Evolutionary conservation across 2,113 vertebrate genomes (phyloP).

Genomic region (Catharus minimus): DNA sequence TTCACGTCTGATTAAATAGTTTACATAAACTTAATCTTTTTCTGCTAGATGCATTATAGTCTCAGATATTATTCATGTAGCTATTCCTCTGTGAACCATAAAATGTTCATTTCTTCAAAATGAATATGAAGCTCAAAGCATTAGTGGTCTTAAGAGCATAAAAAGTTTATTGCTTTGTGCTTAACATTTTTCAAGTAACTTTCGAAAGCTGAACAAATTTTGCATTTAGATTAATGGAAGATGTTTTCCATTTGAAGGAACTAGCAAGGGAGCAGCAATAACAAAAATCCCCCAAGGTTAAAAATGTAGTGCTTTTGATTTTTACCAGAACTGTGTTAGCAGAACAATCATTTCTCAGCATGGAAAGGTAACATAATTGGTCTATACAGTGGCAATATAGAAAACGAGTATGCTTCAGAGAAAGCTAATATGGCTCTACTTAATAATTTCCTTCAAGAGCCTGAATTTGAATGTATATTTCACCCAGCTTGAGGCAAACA

Average conservation of each 20-base stretch:
- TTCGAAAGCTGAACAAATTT: conserved; percentile 82
- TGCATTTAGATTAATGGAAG: conserved; percentile 87
- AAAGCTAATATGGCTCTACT: conserved; percentile 83
- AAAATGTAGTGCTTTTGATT: conserved; percentile 82
- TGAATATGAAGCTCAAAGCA: conserved; percentile 84
- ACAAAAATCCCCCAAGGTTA: conserved; percentile 84
- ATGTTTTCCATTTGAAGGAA: conserved; percentile 82
- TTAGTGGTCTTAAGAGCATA: conserved; percentile 85
- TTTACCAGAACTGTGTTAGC: conserved; percentile 80
- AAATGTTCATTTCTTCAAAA: conserved; percentile 86
- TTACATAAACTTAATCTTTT: conserved; percentile 86
- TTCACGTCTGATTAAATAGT: conserved; percentile 85
- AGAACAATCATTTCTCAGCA: conserved; percentile 84
- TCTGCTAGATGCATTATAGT: conserved; percentile 81
- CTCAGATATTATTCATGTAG: conserved; percentile 84
- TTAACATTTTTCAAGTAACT: conserved; percentile 86
- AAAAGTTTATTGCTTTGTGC: conserved; percentile 85
- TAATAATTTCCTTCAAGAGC: conserved; percentile 84
- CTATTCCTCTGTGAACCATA: conserved; percentile 85
- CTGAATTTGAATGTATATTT: conserved; percentile 83
- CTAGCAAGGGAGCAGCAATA: conserved; percentile 77
- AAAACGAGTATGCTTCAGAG: conserved; percentile 80
- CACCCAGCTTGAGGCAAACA: conserved; percentile 84
- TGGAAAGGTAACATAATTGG: conserved; percentile 84
- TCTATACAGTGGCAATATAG: conserved; percentile 79